These are phyloP conservation scores for Triplophysa siluroides DNA, from an alignment of 2,113 vertebrate genomes.

Conservation along the genomic window DNA sequence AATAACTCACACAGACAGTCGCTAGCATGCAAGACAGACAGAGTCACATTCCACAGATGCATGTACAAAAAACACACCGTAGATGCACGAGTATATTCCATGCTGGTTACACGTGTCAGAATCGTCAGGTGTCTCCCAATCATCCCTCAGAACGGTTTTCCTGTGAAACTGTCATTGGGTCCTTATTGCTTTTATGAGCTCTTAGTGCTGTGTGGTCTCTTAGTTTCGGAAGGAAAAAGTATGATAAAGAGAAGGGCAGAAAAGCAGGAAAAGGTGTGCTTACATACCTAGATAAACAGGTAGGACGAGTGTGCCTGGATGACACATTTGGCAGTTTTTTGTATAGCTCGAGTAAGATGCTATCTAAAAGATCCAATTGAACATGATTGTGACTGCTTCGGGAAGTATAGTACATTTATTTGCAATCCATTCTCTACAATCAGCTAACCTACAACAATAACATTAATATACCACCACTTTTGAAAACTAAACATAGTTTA, in stretches of 20 bases:
- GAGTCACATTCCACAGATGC: background rate
- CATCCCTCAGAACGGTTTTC: background rate
- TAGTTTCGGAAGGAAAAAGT: background rate
- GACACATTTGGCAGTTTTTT: slow-evolving; percentile 43
- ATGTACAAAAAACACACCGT: background rate
- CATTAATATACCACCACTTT: too few species aligned
- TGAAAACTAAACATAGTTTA: too few species aligned
- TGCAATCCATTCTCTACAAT: too few species aligned
- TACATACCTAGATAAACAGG: slow-evolving; percentile 68
- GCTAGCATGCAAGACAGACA: background rate
- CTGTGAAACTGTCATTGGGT: background rate
- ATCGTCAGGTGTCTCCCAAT: background rate
- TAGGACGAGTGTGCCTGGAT: slow-evolving; percentile 75
- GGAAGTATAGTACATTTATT: too few species aligned
- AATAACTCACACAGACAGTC: background rate
- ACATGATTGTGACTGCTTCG: background rate
- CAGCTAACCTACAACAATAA: too few species aligned
- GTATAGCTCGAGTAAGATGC: background rate
- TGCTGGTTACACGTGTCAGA: background rate
- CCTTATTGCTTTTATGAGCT: background rate
- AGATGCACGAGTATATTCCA: background rate
- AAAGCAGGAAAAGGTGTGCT: slow-evolving; percentile 55
- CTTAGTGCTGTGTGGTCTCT: background rate
- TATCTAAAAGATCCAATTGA: background rate
- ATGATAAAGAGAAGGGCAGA: slow-evolving; percentile 6